Conservation (phyloP, 92 coral and sea anemone genomes). For the Phenganax subtilis region DNA sequence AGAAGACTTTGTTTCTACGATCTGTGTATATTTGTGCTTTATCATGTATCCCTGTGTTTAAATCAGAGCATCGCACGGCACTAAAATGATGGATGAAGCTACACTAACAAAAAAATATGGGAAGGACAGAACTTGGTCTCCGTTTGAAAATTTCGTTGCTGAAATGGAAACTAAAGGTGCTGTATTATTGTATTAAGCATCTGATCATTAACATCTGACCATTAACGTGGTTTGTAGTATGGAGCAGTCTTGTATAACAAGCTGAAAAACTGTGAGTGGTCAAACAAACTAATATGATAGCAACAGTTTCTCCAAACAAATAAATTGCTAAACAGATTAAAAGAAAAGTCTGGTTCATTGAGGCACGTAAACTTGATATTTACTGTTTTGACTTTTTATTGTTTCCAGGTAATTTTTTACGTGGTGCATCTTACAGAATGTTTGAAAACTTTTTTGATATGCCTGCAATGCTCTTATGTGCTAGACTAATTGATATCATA, state of each 20-base stretch:
- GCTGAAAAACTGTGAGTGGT: too few relatives aligned
- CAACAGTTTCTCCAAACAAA: too few relatives aligned
- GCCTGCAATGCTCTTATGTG: constrained; percentile 65
- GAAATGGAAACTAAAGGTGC: constrained; percentile 25
- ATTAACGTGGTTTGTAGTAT: too few relatives aligned
- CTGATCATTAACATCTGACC: background rate
- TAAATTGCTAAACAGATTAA: too few relatives aligned
- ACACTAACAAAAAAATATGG: constrained; percentile 71
- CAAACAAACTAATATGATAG: too few relatives aligned
- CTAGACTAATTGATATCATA: constrained; percentile 69
- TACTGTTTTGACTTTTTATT: background rate
- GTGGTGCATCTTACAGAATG: constrained; percentile 37
- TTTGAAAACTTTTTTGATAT: constrained; percentile 92
- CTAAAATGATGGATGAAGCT: constrained; percentile 57
- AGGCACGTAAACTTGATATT: background rate
- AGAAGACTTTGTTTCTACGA: too few relatives aligned
- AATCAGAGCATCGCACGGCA: constrained; percentile 89
- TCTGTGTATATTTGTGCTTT: too few relatives aligned
- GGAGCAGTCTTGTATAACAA: too few relatives aligned
- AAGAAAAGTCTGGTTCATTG: background rate
- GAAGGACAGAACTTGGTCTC: constrained; percentile 56
- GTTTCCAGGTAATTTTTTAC: constrained; percentile 12
- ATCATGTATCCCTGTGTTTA: background rate
- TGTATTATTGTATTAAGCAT: background rate
- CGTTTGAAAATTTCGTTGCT: constrained; percentile 35